Base-by-base conservation (phyloP, 2,888 invertebrate genomes). In the Xestia xanthographa region DNA sequence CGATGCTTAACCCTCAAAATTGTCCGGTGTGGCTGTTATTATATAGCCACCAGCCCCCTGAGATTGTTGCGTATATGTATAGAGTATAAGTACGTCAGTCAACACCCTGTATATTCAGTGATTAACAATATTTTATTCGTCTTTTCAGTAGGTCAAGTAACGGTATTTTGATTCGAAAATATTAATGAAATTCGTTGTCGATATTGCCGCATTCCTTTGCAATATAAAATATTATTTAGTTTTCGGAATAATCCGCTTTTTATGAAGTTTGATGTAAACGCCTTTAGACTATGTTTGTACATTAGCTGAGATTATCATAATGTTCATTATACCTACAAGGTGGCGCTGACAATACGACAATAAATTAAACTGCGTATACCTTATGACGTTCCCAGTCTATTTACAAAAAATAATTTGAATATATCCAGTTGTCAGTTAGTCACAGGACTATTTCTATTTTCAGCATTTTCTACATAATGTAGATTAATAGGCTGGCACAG, bases 161-260 rank as follows among this genome's bases (percentile, higher is more conserved):
- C 69, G 74, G 74, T 74, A 79, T 79, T 86, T 84, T 85, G 70
- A 79, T 86, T 79, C 66, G 48, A 79, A n/a, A 60, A 76, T 71
- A 75, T 83, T 83, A 79, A 82, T 69, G 5, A 72, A 80, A 70
- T 50, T 72, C 48, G 71, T 43, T 62, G 62, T 72, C 66, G 66
- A 79, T 72, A 72, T 80, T 66, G 80, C 79, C 80, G 38, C 72
- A 83, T 83, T 79, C 80, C 66, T 66, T 70, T 65, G 63, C 66
- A 58, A 65, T 67, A 72, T 65, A 66, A 66, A 72, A 80, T 70
- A 71, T 79, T 60, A 80, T 83, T 79, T 72, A 72, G 72, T 67
- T 67, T 79, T 58, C 26, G 56, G 41, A 22, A 53, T 79, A 66
- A 60, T 70, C 50, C 22, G 65, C 3, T 68, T 82, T 78, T 77